Percentiles rank a stretch among this genome's conserved stretches.
Conservation (phyloP, 2,888 invertebrate genomes). For the Sylvicola cinctus region DNA sequence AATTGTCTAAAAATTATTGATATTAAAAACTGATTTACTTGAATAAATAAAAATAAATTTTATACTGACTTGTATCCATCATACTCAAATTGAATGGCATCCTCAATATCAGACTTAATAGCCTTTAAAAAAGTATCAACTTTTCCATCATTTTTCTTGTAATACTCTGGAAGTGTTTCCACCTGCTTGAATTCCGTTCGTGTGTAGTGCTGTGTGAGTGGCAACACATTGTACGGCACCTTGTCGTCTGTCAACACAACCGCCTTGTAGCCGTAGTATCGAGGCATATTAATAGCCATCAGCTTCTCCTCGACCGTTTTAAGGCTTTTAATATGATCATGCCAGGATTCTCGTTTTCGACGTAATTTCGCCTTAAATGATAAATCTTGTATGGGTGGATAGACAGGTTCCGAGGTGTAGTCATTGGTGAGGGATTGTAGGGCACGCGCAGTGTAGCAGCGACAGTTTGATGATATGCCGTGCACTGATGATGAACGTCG, state of each 20-base stretch:
- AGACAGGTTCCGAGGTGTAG: constrained; percentile 23
- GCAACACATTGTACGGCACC: constrained; percentile 44
- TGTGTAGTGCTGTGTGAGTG: constrained; percentile 53
- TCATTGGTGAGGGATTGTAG: constrained; percentile 8
- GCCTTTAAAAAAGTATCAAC: constrained; percentile 29
- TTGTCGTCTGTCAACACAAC: constrained; percentile 35
- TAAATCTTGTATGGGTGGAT: constrained; percentile 42
- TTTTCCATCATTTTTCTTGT: constrained; percentile 27
- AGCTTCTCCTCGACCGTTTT: constrained; percentile 69
- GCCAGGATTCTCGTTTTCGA: constrained; percentile 27
- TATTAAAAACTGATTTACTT: constrained; percentile 13
- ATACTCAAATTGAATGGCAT: constrained; percentile 40
- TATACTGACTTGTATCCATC: constrained; percentile 32
- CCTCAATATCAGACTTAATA: constrained; percentile 38
- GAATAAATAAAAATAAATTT: constrained; percentile 5
- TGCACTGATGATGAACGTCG: too few species aligned
- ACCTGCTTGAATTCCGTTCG: constrained; percentile 46
- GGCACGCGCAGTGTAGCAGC: too few species aligned
- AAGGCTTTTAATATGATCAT: constrained; percentile 37
- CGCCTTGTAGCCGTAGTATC: constrained; percentile 57
- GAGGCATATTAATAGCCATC: constrained; percentile 61
- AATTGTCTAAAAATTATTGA: constrained; percentile 15
- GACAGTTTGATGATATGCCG: too few species aligned
- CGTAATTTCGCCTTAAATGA: constrained; percentile 28
- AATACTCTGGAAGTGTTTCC: constrained; percentile 36